Evolutionary conservation across 1,140 invertebrate species (phyloP).

Genomic region (Pogonus chalceus): DNA sequence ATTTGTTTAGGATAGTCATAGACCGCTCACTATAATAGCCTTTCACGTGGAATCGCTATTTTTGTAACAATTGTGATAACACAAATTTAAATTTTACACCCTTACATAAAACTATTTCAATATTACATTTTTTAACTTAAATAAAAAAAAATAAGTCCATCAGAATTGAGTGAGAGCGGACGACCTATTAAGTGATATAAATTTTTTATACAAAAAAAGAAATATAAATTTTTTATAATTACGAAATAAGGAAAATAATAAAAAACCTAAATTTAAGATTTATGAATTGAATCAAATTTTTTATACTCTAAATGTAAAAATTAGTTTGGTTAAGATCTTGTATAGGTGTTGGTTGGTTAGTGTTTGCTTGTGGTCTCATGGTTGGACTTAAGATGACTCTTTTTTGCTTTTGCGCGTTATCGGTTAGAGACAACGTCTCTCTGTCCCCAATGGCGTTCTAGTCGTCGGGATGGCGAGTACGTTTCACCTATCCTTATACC

Average conservation of each 20-base stretch:
- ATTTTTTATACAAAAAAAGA: background rate
- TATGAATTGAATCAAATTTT: no score
- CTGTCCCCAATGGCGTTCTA: background rate
- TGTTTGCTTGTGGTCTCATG: constrained; percentile 4
- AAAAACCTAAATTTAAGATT: no score
- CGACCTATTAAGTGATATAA: background rate
- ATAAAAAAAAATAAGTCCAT: background rate
- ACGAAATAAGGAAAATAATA: no score
- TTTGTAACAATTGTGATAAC: constrained; percentile 4
- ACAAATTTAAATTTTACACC: background rate
- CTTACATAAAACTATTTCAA: no score
- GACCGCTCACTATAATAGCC: constrained; percentile 3
- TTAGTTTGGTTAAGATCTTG: constrained; percentile 5
- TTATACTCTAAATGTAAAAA: background rate
- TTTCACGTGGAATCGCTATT: background rate
- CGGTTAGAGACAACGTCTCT: background rate
- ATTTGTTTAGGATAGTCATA: constrained; percentile 4
- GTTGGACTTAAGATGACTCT: background rate
- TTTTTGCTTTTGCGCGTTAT: constrained; percentile 5
- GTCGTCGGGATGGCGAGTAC: background rate
- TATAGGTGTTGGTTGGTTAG: background rate
- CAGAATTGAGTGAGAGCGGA: background rate
- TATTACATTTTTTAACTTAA: no score
- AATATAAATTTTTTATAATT: no score
- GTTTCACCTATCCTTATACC: background rate